Evolutionary conservation across 2,797 vertebrate genomes (phyloP), one percentile per base, ranked within the genome.

Genomic region (Hoplostethus atlanticus): DNA sequence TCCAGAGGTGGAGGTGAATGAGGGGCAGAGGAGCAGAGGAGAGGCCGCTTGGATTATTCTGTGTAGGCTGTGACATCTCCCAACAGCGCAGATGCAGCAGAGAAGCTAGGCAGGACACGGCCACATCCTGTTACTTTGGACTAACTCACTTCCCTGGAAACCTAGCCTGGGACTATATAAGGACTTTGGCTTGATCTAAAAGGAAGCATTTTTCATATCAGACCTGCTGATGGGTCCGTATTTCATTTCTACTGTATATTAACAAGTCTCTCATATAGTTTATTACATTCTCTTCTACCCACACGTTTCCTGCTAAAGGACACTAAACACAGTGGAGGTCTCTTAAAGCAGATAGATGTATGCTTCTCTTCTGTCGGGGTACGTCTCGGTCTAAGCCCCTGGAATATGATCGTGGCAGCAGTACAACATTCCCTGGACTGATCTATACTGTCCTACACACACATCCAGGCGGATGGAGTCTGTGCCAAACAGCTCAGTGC

Each of bases 11-110:
- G 68, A 62, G 77, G 82, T 85, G 73, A 81, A 57, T 71, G 65
- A 58, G 60, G 76, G 47, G 68, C 63, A 69, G 64, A 28, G 40
- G 34, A 70, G 50, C 36, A 62, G 51, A 56, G 65, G 76, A 71
- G 69, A 80, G 56, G 69, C 58, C 28, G 21, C 83, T 87, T 87
- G 84, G 90, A 91, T 91, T 88, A 86, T 84, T 84, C 70, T 60
- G 71, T 28, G 36, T 77, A 79, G 86, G 80, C 90, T 86, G 85
- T 83, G 86, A 85, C 84, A 88, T 82, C 84, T 71, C 84, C 80
- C 91, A 83, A 92, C 81, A 78, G 86, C 69, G 76, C 76, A 83
- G 85, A 85, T 80, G 80, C 80, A 84, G 58, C 54, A 71, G 73
- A 71, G 84, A 21, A 80, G 72, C 71, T 61, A 53, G 82, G 79